These are phyloP conservation scores for Rhagonycha lutea DNA, from an alignment of 2,888 invertebrate species.

Conservation along the genomic window DNA sequence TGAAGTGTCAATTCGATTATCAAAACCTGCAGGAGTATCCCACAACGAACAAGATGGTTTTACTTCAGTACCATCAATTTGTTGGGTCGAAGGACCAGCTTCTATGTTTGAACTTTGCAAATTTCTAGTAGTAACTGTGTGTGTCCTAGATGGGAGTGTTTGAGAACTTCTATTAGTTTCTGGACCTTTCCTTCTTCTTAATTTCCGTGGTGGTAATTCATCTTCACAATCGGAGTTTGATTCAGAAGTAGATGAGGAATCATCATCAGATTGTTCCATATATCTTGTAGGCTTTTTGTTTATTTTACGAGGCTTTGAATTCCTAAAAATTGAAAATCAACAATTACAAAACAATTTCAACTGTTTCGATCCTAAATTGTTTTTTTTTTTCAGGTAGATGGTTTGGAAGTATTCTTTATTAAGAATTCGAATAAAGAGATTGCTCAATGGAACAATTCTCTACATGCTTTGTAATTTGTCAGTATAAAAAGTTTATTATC, in stretches of 20 bases:
- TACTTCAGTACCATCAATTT: not conserved
- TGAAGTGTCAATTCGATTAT: not conserved
- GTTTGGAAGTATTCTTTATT: too few species aligned
- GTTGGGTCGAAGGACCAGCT: not conserved
- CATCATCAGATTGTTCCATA: not conserved
- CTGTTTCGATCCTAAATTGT: too few species aligned
- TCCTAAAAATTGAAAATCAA: not conserved
- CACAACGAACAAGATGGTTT: slow-evolving; percentile 22
- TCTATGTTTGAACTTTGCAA: not conserved
- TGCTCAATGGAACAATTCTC: too few species aligned
- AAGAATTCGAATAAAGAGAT: too few species aligned
- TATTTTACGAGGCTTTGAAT: not conserved
- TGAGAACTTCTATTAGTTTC: not conserved
- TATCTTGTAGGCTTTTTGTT: not conserved
- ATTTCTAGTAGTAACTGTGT: slow-evolving; percentile 16
- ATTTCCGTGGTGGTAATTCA: slow-evolving; percentile 17
- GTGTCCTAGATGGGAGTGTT: not conserved
- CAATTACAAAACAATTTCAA: not conserved
- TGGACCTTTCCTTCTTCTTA: slow-evolving; percentile 10
- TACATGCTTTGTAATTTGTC: too few species aligned
- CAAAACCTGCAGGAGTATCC: not conserved
- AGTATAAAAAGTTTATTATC: too few species aligned
- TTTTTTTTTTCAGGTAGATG: too few species aligned
- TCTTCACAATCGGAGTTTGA: slow-evolving; percentile 19
- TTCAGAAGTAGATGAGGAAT: not conserved